A percentile compares a stretch with the other conserved stretches of the same genome.
These are phyloP conservation scores for Tromatobia lineatoria DNA, from an alignment of 2,888 invertebrate genomes.

Conservation along the genomic window DNA sequence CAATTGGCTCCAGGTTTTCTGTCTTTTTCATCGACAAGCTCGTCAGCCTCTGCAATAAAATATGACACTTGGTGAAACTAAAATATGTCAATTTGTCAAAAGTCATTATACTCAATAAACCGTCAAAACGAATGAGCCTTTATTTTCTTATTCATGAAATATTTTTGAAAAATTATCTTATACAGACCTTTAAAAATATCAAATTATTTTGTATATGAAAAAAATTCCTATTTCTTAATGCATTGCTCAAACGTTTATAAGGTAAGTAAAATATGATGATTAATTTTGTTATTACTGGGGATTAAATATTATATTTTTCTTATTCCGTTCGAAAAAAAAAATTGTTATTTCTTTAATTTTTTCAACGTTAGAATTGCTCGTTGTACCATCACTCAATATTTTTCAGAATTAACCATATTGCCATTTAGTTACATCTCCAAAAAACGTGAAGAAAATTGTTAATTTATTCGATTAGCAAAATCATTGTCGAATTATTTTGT, in stretches of 20 bases:
- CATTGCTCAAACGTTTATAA: not conserved
- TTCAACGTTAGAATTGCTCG: not conserved
- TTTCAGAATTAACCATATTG: not conserved
- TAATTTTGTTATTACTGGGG: too few species aligned
- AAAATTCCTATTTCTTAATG: not conserved
- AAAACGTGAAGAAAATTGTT: not conserved
- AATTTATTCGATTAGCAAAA: not conserved
- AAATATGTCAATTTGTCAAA: constrained; percentile 37
- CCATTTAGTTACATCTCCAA: not conserved
- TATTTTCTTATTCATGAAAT: not conserved
- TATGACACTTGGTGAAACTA: not conserved
- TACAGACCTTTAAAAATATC: not conserved
- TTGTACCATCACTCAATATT: constrained; percentile 29
- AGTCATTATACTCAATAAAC: constrained; percentile 26
- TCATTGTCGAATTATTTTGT: too few species aligned
- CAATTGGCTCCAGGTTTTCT: constrained; percentile 84
- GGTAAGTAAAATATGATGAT: too few species aligned
- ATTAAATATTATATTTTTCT: too few species aligned
- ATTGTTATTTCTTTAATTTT: too few species aligned
- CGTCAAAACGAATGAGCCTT: not conserved
- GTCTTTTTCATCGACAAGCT: constrained; percentile 80
- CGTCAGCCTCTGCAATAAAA: constrained; percentile 67
- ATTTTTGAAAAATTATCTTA: not conserved
- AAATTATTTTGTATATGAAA: not conserved
- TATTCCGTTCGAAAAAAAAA: too few species aligned